Evolutionary conservation across 2,113 vertebrate genomes (phyloP), one percentile per base, ranked within the genome.

Genomic region (Bagarius yarrelli): DNA sequence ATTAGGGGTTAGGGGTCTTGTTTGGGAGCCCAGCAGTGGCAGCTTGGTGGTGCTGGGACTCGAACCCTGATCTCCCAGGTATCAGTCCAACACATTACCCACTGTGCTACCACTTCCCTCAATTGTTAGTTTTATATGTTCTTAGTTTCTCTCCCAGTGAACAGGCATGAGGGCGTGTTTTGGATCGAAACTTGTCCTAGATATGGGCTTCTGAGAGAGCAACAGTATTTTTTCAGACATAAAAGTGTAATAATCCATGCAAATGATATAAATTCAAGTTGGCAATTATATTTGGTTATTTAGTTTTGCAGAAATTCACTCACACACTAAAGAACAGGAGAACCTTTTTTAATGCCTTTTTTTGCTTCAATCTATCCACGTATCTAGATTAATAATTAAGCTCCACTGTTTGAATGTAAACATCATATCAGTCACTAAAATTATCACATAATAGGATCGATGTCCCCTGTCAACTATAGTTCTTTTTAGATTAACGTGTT

Each of bases 401-500:
- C 9, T 13, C n/a, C 5, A 1, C 78, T 53, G 18, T 73, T 75
- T 56, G 19, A 21, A 11, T 40, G 36, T 40, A 40, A 40, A 21
- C 32, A 59, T 76, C 44, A 67, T 30, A 44, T 44, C 60, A 79
- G 47, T 70, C 13, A 47, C 3, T 32, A 60, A 15, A 23, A 60
- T 61, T 3, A 80, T 71, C 2, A 30, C 12, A 56, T 16, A 40
- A 23, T 25, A 77, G 27, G 66, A 71, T 25, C 63, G 66, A 84
- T 64, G 47, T 47, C 57, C 18, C 8, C 34, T 61, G 8, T 64
- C 27, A 66, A 47, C 44, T 12, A 55, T 32, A 56, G 34, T 67
- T 76, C 8, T 59, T 57, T 80, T 72, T 50, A 44, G 34, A 40
- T 44, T 75, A 40, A 76, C 72, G 23, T 76, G 44, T n/a, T 56